Evolutionary conservation across 2,888 invertebrate genomes (phyloP).

Genomic region (Apamea crenata): DNA sequence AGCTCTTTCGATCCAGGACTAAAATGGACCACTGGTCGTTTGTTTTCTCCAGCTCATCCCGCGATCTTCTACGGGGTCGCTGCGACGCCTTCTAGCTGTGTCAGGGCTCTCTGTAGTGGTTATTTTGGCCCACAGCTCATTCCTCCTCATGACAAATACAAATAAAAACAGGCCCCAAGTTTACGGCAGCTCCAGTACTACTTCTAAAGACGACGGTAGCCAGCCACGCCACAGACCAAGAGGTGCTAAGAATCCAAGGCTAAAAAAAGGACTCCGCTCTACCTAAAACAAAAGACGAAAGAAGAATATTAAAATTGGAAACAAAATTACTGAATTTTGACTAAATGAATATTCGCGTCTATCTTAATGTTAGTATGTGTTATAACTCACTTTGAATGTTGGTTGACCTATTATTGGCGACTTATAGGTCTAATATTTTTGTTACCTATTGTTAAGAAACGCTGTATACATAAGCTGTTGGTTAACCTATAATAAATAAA

Average conservation of each 20-base stretch:
- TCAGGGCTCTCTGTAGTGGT: neutral
- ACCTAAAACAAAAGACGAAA: neutral
- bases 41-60: neutral
- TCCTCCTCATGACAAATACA: neutral
- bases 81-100: neutral
- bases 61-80: neutral
- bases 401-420: too few species aligned
- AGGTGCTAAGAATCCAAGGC: neutral
- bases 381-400: too few species aligned
- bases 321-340: constrained; percentile 12
- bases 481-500: too few species aligned
- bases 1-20: neutral
- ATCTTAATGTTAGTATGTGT: too few species aligned
- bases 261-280: neutral
- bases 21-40: neutral
- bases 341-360: constrained; percentile 5
- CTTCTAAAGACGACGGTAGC: neutral
- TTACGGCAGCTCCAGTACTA: neutral
- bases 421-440: too few species aligned
- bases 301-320: constrained; percentile 3
- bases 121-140: neutral
- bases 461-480: too few species aligned
- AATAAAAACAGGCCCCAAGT: neutral
- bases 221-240: neutral
- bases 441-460: too few species aligned